Evolutionary conservation across 2,113 vertebrate species (phyloP), one percentile per base, ranked within the genome.

Genomic region (Lota lota): DNA sequence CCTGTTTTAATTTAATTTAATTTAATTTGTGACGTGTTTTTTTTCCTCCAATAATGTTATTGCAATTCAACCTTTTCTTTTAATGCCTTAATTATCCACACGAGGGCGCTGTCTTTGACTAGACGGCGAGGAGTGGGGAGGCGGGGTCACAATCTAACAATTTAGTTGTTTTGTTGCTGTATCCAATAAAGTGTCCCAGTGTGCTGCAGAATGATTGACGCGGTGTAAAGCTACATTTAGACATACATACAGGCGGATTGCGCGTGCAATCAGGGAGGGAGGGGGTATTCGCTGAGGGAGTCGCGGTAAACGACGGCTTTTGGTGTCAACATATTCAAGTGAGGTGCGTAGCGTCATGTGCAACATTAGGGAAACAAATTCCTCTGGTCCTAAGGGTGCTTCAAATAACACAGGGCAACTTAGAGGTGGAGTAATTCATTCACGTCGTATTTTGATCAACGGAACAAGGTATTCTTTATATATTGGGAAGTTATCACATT

Each of bases 61-160:
- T 47, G 40, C 10, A 47, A 12, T 8, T 47, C 12, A 47, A 2
- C 12, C 8, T 47, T 47, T 12, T 47, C 10, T 10, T 47, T 47
- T 12, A 47, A 14, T 14, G 10, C 40, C 12, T 14, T 14, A 47
- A 47, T 10, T 47, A 47, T 56, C 53, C 53, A 14, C 53, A 17
- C 16, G 16, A n/a, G 15, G 53, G 53, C 53, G 53, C 53, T 56
- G 16, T 56, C 14, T n/a, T n/a, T 11, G 16, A 14, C 53, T n/a
- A 17, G 10, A 56, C n/a, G 5, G 40, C 40, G 2, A 5, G 53
- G 4, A 5, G 70, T 68, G 51, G 11, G 80, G 83, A 83, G 90
- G 90, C 84, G 90, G 88, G 84, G 88, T 84, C 88, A 82, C 22
- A 77, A 74, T 85, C 69, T 78, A 75, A 88, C 73, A 83, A 77